Conservation (phyloP, 2,888 invertebrate genomes). For the Pristionchus entomophagus region DNA sequence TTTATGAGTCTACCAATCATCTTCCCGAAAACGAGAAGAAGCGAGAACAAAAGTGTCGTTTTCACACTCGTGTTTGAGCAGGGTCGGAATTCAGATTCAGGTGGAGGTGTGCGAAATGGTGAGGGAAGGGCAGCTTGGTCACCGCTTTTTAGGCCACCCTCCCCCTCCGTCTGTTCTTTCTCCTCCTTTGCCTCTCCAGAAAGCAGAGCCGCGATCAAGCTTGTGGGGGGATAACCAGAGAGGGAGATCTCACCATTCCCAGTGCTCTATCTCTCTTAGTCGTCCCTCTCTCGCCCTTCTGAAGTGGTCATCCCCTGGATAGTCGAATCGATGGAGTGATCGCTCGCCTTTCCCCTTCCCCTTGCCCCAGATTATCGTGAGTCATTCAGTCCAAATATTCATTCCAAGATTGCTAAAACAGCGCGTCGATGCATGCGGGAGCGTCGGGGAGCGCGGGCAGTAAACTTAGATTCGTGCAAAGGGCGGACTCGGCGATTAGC, state of each 20-base stretch:
- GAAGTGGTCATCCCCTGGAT: constrained; percentile 28
- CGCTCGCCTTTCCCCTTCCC: too few relatives aligned
- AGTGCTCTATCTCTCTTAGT: background rate
- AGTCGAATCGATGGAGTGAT: constrained; percentile 30
- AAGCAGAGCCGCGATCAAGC: constrained; percentile 34
- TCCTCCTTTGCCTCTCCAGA: background rate
- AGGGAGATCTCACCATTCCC: background rate
- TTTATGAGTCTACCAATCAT: background rate
- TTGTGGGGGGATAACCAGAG: constrained; percentile 34
- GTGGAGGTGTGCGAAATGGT: background rate
- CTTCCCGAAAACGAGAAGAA: background rate
- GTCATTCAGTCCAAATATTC: background rate
- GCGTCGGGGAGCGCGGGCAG: background rate
- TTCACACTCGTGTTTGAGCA: constrained; percentile 24
- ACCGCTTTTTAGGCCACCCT: background rate
- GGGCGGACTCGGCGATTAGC: constrained; percentile 5
- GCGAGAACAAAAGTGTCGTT: background rate
- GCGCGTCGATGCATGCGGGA: background rate
- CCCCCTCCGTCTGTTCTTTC: background rate
- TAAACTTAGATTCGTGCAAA: background rate
- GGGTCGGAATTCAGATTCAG: background rate
- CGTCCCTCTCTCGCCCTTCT: background rate
- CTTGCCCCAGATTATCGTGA: background rate
- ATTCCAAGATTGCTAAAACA: too few relatives aligned
- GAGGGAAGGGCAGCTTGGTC: background rate